Evolutionary conservation across 2,113 vertebrate genomes (phyloP).

Genomic region (Indri indri): DNA sequence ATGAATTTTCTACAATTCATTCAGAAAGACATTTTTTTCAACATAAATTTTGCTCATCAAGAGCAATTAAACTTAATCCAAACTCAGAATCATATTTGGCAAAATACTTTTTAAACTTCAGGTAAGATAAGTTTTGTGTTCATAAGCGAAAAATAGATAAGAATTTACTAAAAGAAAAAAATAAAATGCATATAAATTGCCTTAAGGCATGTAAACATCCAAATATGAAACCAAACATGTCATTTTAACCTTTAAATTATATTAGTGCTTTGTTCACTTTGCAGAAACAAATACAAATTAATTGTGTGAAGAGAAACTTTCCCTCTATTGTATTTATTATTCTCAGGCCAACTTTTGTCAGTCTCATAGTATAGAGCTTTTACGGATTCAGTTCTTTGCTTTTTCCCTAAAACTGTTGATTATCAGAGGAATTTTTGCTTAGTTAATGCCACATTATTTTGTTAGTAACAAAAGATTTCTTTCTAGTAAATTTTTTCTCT

Average conservation of each 20-base stretch:
- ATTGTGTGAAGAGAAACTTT: neutral
- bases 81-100: neutral
- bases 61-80: neutral
- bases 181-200: neutral
- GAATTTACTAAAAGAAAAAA: slow-evolving; percentile 18
- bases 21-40: neutral
- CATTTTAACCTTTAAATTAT: slow-evolving; percentile 18
- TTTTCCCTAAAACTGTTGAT: neutral
- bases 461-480: neutral
- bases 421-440: neutral
- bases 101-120: neutral
- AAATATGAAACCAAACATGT: neutral
- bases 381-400: neutral
- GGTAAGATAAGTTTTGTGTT: slow-evolving; percentile 6
- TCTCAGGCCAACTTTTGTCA: neutral
- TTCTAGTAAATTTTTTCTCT: neutral
- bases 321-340: neutral
- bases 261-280: neutral
- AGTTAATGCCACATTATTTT: neutral
- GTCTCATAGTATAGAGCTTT: neutral
- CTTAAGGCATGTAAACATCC: neutral
- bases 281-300: slow-evolving; percentile 36
- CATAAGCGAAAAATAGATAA: slow-evolving; percentile 25
- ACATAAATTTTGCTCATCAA: slow-evolving; percentile 19
- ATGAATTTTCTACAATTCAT: slow-evolving; percentile 34